Conservation (phyloP, 2,797 vertebrate genomes). For the Buceros bicornis region DNA sequence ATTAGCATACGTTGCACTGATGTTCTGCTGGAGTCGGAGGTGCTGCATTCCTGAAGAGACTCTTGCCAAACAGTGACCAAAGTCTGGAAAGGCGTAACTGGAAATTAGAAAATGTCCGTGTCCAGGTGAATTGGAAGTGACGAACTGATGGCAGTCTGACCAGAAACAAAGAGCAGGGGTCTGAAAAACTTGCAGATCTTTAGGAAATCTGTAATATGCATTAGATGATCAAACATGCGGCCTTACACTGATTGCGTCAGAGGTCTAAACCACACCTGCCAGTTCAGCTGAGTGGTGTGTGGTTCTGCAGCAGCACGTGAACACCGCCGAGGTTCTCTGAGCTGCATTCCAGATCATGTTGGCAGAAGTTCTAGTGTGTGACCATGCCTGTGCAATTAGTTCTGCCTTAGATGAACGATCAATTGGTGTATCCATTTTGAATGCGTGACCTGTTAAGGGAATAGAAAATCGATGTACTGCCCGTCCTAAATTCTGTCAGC, state of each 20-base stretch:
- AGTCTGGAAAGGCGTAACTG: background rate
- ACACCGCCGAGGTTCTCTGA: background rate
- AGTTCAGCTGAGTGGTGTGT: background rate
- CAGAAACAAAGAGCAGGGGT: background rate
- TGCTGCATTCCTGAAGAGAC: background rate
- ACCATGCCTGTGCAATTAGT: background rate
- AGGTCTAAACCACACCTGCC: background rate
- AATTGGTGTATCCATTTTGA: background rate
- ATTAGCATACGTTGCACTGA: background rate
- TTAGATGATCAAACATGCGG: background rate
- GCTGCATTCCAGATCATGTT: background rate
- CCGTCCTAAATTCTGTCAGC: background rate
- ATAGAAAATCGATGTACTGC: conserved; percentile 15
- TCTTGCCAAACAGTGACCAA: background rate
- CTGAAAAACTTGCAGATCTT: background rate
- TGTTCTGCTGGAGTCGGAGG: background rate
- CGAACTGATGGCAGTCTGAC: background rate
- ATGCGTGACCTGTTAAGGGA: background rate
- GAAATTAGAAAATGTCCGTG: background rate
- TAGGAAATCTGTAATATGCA: background rate
- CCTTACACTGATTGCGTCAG: background rate
- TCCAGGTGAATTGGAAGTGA: background rate
- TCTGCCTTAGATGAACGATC: conserved; percentile 29
- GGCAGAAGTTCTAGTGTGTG: background rate
- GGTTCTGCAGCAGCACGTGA: background rate